Evolutionary conservation across 2,113 vertebrate species (phyloP).

Genomic region (Oryzias woworae): DNA sequence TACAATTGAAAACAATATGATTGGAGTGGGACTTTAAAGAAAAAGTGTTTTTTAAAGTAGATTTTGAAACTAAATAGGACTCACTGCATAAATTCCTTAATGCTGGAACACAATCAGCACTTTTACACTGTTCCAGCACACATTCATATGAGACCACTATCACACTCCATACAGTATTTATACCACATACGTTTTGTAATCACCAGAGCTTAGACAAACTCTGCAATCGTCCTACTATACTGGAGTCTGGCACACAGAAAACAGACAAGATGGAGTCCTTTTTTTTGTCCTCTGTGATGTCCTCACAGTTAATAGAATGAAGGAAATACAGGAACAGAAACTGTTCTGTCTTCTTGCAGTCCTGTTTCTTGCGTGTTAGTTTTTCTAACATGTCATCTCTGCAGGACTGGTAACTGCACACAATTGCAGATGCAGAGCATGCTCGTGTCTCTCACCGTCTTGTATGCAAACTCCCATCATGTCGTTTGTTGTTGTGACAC

Average conservation of each 20-base stretch:
- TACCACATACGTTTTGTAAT: background rate
- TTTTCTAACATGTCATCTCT: constrained; percentile 6
- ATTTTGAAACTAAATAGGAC: constrained; percentile 13
- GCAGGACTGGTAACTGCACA: background rate
- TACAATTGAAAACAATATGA: too few relatives aligned
- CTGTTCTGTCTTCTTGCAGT: background rate
- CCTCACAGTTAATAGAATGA: too few relatives aligned
- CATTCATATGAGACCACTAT: constrained; percentile 49
- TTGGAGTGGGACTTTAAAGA: too few relatives aligned
- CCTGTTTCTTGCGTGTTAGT: constrained; percentile 11
- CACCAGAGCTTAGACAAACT: constrained; percentile 9
- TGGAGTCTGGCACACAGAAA: constrained; percentile 24
- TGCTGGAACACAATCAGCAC: constrained; percentile 8
- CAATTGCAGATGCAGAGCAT: background rate
- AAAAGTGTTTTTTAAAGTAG: constrained; percentile 19
- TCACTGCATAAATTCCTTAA: constrained; percentile 29
- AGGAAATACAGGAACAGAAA: too few relatives aligned
- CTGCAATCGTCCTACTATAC: constrained; percentile 8
- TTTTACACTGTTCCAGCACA: constrained; percentile 24
- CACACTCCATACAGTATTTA: constrained; percentile 42
- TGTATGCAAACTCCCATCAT: constrained; percentile 2
- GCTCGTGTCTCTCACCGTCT: background rate
- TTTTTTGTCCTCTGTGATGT: background rate
- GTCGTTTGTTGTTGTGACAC: constrained; percentile 28
- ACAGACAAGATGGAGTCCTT: constrained; percentile 6